Percentiles rank a stretch among this genome's conserved stretches.
Conservation (phyloP, 1,140 invertebrate species). For the Tetranychus cinnabarinus region DNA sequence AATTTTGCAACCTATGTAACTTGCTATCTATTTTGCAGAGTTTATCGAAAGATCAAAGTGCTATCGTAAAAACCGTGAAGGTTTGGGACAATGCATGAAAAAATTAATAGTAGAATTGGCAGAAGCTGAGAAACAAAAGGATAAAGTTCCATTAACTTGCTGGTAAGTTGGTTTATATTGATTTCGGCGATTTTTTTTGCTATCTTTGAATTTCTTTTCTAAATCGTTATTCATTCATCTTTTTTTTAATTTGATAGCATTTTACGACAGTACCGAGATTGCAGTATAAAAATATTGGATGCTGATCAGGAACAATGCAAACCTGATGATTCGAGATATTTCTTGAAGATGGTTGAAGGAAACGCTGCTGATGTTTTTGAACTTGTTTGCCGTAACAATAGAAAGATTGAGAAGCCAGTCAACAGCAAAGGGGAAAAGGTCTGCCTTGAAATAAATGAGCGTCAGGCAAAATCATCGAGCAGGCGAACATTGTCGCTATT, state of each 20-base stretch:
- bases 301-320: not conserved
- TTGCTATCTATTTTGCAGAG: not conserved
- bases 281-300: not conserved
- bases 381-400: not conserved
- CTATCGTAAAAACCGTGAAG: not conserved
- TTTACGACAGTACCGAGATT: not conserved
- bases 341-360: not conserved
- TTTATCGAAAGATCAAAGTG: not conserved
- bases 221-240: not conserved
- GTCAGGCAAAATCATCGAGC: not conserved
- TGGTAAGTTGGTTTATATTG: not conserved
- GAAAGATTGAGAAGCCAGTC: not conserved
- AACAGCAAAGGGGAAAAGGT: not conserved
- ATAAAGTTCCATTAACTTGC: not conserved
- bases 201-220: no score
- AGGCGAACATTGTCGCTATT: not conserved
- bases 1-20: not conserved
- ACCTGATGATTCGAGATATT: not conserved
- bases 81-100: not conserved
- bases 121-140: not conserved
- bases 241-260: not conserved
- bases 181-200: no score
- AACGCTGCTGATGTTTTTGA: not conserved
- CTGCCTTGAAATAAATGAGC: not conserved
- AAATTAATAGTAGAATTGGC: not conserved